A percentile compares a stretch with the other conserved stretches of the same genome.
Conservation (phyloP, 2,797 vertebrate species). For the Siniperca undulata region DNA sequence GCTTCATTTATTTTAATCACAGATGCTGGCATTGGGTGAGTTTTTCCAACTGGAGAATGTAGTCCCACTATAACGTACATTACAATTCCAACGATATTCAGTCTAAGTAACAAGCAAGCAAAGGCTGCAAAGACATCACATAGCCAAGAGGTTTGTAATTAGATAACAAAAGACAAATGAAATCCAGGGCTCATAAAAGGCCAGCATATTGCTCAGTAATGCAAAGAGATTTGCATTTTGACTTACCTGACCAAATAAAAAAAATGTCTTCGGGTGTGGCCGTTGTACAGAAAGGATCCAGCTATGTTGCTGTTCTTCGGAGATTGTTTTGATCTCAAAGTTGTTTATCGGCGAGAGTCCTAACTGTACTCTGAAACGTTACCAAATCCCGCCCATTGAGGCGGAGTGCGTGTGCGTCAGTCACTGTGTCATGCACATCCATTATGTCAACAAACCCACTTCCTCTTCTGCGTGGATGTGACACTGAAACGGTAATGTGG, state of each 20-base stretch:
- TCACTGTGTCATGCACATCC: neutral
- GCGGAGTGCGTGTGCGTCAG: neutral
- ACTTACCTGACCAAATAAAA: constrained; percentile 38
- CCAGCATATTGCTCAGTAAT: fast-evolving
- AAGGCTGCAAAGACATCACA: neutral
- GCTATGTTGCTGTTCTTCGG: constrained; percentile 9
- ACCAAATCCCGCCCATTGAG: constrained; percentile 40
- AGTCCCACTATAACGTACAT: neutral
- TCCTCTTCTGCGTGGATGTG: neutral
- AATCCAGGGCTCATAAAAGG: neutral
- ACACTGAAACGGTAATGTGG: neutral
- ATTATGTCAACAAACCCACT: neutral
- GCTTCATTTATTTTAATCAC: neutral
- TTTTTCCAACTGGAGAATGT: neutral
- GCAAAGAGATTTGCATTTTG: fast-evolving
- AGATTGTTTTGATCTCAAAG: constrained; percentile 70
- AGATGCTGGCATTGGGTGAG: too few species aligned
- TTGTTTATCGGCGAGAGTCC: constrained; percentile 79
- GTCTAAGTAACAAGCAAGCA: neutral
- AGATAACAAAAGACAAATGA: constrained; percentile 50
- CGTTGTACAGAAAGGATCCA: neutral
- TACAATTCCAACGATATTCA: neutral
- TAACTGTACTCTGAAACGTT: constrained; percentile 43
- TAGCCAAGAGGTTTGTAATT: neutral
- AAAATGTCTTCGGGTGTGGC: neutral